Conservation (phyloP, 1,140 invertebrate species). For the Littorina saxatilis region DNA sequence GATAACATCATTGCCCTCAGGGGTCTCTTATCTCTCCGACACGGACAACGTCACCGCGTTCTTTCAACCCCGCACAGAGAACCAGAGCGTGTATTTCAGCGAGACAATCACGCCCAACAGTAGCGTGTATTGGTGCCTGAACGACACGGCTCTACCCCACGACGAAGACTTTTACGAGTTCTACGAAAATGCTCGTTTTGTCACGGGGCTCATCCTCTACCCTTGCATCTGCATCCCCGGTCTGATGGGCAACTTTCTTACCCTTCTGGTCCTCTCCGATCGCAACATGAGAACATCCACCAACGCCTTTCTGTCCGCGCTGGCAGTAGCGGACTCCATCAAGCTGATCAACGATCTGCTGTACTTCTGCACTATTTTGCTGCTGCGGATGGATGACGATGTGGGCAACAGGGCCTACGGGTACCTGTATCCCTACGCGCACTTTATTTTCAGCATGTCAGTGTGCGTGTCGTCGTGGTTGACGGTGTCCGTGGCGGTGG, state of each 20-base stretch:
- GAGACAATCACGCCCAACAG: neutral
- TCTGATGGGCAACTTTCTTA: constrained; percentile 83
- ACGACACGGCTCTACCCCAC: constrained; percentile 23
- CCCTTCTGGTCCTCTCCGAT: constrained; percentile 84
- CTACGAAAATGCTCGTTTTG: constrained; percentile 62
- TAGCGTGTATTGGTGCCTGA: constrained; percentile 27
- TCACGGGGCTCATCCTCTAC: constrained; percentile 78
- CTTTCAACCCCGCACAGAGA: neutral
- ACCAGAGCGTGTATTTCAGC: constrained; percentile 5
- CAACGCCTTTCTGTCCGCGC: constrained; percentile 84
- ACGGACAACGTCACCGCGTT: too few species aligned
- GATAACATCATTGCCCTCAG: too few species aligned
- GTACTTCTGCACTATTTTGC: constrained; percentile 81
- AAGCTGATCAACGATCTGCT: constrained; percentile 84
- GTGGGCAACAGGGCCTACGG: constrained; percentile 60
- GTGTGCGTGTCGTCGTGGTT: constrained; percentile 86
- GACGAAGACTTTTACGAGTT: constrained; percentile 56
- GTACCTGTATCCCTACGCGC: constrained; percentile 71
- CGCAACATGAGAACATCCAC: constrained; percentile 85
- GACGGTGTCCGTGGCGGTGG: constrained; percentile 95
- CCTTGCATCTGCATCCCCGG: constrained; percentile 84
- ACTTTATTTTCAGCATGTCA: constrained; percentile 72
- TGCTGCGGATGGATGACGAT: constrained; percentile 57
- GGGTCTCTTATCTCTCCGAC: too few species aligned
- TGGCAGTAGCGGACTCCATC: constrained; percentile 85